phyloP scores from a whole-genome alignment of 2,888 invertebrate species.

The Brachyptera risi region DNA sequence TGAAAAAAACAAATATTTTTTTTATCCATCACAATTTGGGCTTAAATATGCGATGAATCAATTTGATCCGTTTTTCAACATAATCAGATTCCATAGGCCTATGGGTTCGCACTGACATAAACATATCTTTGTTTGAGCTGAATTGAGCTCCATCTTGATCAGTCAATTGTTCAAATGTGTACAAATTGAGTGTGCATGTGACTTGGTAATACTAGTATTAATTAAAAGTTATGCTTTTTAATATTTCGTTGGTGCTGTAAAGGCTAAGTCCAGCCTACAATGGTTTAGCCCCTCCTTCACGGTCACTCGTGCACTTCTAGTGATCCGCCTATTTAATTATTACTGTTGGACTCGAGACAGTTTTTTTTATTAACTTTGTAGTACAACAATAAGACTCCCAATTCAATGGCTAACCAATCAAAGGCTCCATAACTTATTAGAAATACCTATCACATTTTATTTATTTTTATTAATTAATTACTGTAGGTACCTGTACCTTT shows the following conservation, averaged over 20 bases:
- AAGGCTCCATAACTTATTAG: constrained; percentile 3
- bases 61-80: no score
- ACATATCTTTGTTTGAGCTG: no score
- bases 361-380: background rate
- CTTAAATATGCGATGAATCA: no score
- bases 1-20: no score
- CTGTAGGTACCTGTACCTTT: background rate
- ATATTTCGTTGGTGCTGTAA: background rate
- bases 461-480: constrained; percentile 13
- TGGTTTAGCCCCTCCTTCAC: constrained; percentile 2
- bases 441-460: background rate
- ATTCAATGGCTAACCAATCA: constrained; percentile 16
- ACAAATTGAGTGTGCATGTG: background rate
- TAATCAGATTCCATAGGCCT: no score
- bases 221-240: background rate
- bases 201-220: background rate
- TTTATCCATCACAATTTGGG: no score
- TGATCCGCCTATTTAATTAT: constrained; percentile 29
- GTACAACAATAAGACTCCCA: constrained; percentile 18
- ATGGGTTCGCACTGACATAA: no score
- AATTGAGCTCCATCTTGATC: no score
- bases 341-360: constrained; percentile 14
- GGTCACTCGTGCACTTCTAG: background rate
- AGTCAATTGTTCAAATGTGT: no score
- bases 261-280: constrained; percentile 13